Evolutionary conservation across 1,140 invertebrate species (phyloP), one percentile per base, ranked within the genome.

Genomic region (Psix sp.): DNA sequence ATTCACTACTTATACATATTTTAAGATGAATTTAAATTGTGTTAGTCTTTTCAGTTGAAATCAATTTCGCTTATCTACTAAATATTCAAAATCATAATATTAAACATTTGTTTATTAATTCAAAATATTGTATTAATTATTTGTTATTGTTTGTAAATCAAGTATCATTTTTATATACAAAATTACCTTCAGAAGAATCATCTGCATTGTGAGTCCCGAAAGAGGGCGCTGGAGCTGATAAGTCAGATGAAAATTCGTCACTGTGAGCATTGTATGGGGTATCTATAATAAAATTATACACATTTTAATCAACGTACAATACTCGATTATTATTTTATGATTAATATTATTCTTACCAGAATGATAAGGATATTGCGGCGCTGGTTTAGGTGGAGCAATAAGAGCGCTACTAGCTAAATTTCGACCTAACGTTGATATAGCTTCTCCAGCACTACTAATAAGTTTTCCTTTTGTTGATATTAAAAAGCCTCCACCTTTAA

Each of bases 401-500:
- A 92, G 86, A 4, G 93, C 93, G 39, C 92, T 93, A 43, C 89
- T 90, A 10, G 93, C 93, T 48, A 95, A 90, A 38, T 91, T 90
- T 79, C 91, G 92, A 21, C 94, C 94, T n/a, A 94, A 85, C 46
- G 92, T 90, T 21, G 91, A 90, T 46, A 95, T 91, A 13, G 90
- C 91, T 43, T 94, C 93, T 7, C 94, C 94, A 67, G 92, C 91
- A 2, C 88, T 88, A 1, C 88, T 89, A 54, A 94, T 90, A 15
- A 93, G 85, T 81, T 91, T 92, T 11, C 94, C 94, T 65, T 93
- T 90, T 0, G 92, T 91, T 0, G 91, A 89, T 3, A 94, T 88
- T 5, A 94, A 80, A 35, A 93, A 92, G 13, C 94, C 94, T 46
- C 94, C 91, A 13, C 93, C 94, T 84, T 95, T 95, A 67, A 95